Base-by-base conservation (phyloP, 2,113 vertebrate genomes). In the Pygoscelis antarcticus region DNA sequence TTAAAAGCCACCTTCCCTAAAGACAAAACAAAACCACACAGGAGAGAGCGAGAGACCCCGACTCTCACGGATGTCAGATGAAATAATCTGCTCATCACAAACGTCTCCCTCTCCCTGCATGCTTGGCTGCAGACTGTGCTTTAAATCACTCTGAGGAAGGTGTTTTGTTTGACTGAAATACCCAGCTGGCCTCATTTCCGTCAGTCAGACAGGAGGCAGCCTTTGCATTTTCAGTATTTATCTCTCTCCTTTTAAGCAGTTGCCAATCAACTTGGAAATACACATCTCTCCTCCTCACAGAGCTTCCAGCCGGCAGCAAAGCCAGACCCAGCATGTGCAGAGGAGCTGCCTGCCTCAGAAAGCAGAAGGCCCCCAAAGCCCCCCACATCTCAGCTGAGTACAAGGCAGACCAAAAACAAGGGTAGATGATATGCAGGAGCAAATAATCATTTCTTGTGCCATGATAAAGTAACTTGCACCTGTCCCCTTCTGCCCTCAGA, bases 1-100 rank as follows among this genome's bases (percentile, higher is more conserved):
- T 96, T 94, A 89, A 97, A 96, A 98, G 94, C 83, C 88, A 93
- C 94, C 87, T 96, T 96, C 90, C 76, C 89, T 87, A 49, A 70
- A 81, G 54, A 74, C 32, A 71, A 71, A 86, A 51, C 30, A 42
- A 70, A 77, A 38, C 10, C 69, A 54, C 40, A 15, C 40, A 46
- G 49, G 36, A 30, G 34, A 89, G 23, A 57, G 38, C 0, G 2
- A 71, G 34, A 83, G 47, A 58, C 13, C 16, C 19, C 0, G 5
- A 54, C 40, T 83, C 51, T 23, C 0, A 2, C 11, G 14, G 42
- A 69, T 46, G 86, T 22, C 10, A 5, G 60, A 57, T 65, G 54
- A 94, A 95, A 86, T 30, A 47, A 89, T 46, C 38, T 54, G 72
- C 71, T 92, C 71, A 62, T 46, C 20, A 30, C 54, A 87, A 61